phyloP scores from a whole-genome alignment of 2,113 vertebrate species.

The Platysteira castanea region DNA sequence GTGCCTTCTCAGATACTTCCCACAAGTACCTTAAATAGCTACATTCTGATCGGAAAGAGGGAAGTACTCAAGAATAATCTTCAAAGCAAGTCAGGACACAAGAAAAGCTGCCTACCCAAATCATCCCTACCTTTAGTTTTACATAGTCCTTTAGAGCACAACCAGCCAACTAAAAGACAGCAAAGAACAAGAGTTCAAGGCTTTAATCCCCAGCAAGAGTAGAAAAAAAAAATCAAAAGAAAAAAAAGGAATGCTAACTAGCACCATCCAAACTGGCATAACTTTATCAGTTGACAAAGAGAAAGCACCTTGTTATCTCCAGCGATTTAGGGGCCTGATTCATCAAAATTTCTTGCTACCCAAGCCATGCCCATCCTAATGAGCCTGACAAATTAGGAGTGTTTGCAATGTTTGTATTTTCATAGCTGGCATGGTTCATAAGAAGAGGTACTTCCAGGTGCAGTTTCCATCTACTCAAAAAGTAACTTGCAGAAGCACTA shows the following conservation, averaged over 20 bases:
- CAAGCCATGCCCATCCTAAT: neutral
- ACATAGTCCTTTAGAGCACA: neutral
- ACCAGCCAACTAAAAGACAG: neutral
- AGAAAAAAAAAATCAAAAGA: neutral
- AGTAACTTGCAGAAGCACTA: neutral
- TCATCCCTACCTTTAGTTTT: neutral
- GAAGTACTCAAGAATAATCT: neutral
- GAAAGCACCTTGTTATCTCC: neutral
- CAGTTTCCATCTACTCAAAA: neutral
- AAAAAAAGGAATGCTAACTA: neutral
- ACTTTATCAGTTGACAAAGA: neutral
- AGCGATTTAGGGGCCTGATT: neutral
- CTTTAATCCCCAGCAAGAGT: neutral
- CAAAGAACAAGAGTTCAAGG: neutral
- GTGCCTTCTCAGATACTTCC: neutral
- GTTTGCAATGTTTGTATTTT: neutral
- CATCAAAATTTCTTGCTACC: neutral
- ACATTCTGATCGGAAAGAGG: neutral
- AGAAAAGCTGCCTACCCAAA: neutral
- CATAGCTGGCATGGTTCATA: neutral
- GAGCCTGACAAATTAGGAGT: neutral
- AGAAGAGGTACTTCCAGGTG: neutral
- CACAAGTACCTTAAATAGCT: neutral
- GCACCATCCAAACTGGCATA: neutral
- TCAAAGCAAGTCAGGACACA: neutral